Evolutionary conservation across 2,797 vertebrate species (phyloP), one percentile per base, ranked within the genome.

Genomic region (Notolepis coatsorum): DNA sequence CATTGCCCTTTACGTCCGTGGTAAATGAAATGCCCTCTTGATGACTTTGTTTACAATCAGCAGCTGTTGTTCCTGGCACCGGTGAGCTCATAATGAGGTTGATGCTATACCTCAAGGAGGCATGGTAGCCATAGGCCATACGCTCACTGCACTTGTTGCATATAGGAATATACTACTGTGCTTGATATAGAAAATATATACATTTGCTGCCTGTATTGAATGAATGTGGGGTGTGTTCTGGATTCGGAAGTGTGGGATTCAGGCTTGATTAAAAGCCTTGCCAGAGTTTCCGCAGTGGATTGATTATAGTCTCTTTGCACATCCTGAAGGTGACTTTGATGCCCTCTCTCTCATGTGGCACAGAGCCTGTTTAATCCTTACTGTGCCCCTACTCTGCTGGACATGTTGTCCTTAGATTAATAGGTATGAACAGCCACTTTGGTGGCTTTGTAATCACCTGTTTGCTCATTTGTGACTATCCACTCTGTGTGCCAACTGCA

Each of bases 1-100:
- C 82, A 87, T 81, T 86, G 88, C 80, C 83, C 86, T 88, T 88
- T 88, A 77, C 39, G 53, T 65, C 75, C 75, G 73, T 72, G 82
- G 86, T 84, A 89, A 84, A 89, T 84, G 82, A 92, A 93, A 88
- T 87, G 84, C 79, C 81, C 75, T 71, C 80, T 79, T 88, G 90
- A 91, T 86, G 88, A 87, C 80, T 85, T 81, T 90, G 80, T 89
- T 91, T 87, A 90, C 86, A 68, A 66, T 89, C 83, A 79, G 85
- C 88, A 89, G 87, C 90, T 85, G 85, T 80, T 88, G 79, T 72
- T 79, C 33, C 72, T 80, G 77, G 81, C 82, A 62, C 18, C 21
- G 62, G 61, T 28, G 47, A 31, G 65, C 80, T 73, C 20, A 48
- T 63, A 41, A 54, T 61, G 25, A 23, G 54, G 49, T 73, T 63